Percentiles rank a stretch among this genome's conserved stretches.
Evolutionary conservation across 2,888 invertebrate species (phyloP).

Genomic region (Drosophila diplacantha): DNA sequence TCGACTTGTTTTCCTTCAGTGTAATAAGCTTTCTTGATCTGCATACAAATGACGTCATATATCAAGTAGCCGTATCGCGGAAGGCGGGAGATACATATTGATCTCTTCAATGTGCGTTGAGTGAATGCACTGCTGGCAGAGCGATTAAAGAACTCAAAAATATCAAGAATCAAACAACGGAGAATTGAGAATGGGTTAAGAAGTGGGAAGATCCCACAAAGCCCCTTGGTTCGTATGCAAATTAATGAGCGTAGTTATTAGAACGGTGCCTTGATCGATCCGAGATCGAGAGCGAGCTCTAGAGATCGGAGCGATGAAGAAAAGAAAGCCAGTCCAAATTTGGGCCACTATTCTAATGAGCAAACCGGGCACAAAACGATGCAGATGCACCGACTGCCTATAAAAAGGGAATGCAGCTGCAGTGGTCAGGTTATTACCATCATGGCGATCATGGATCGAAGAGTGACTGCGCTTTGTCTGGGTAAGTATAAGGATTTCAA

Average conservation of each 20-base stretch:
- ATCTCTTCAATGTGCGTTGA: constrained; percentile 43
- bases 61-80: constrained; percentile 20
- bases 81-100: constrained; percentile 46
- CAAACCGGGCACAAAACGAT: constrained; percentile 53
- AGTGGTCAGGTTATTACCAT: constrained; percentile 40
- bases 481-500: constrained; percentile 40
- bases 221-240: constrained; percentile 22
- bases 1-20: constrained; percentile 5
- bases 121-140: constrained; percentile 25
- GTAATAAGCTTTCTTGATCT: constrained; percentile 1
- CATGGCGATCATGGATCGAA: constrained; percentile 45
- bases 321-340: constrained; percentile 42
- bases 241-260: constrained; percentile 30
- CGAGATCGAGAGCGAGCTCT: constrained; percentile 29
- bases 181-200: background rate
- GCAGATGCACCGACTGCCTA: constrained; percentile 25
- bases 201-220: constrained; percentile 21
- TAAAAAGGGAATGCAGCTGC: constrained; percentile 35
- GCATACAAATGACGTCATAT: constrained; percentile 56
- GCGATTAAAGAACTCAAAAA: constrained; percentile 8
- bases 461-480: constrained; percentile 47
- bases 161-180: background rate
- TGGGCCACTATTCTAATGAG: constrained; percentile 56
- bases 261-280: constrained; percentile 32
- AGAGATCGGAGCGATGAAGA: constrained; percentile 4